A percentile compares a stretch with the other conserved stretches of the same genome.
These are phyloP conservation scores for Delphinus delphis DNA, from an alignment of 2,113 vertebrate species.

Conservation along the genomic window DNA sequence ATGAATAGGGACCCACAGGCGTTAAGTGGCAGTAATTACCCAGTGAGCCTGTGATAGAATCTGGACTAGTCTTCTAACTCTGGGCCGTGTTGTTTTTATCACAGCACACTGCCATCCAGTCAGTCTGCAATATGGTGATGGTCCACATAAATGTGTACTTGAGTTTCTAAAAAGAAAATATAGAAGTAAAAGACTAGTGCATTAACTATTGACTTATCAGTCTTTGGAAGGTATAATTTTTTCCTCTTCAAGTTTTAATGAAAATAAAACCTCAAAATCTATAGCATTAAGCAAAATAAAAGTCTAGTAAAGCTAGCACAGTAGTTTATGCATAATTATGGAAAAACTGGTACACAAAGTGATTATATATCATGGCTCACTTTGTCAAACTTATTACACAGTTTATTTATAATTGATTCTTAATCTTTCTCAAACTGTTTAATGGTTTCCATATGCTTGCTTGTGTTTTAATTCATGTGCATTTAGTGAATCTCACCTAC, in stretches of 20 bases:
- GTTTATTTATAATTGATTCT: conserved; percentile 17
- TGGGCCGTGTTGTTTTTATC: background rate
- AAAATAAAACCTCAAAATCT: background rate
- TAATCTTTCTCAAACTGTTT: background rate
- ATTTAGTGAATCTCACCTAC: background rate
- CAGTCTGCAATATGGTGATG: background rate
- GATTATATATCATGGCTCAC: background rate
- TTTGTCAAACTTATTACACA: conserved; percentile 7
- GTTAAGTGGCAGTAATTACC: background rate
- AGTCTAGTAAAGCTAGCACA: background rate
- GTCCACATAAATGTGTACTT: background rate
- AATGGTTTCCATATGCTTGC: conserved; percentile 26
- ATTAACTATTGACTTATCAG: background rate
- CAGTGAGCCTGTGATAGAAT: background rate
- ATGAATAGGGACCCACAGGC: background rate
- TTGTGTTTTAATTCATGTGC: background rate
- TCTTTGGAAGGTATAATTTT: background rate
- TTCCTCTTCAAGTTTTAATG: conserved; percentile 20
- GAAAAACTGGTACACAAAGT: background rate
- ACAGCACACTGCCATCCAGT: background rate
- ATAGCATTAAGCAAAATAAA: background rate
- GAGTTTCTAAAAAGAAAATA: background rate
- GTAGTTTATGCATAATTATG: conserved; percentile 14
- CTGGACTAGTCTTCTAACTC: background rate
- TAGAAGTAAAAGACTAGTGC: background rate